Evolutionary conservation across 2,113 vertebrate species (phyloP).

Genomic region (Seriola quinqueradiata): DNA sequence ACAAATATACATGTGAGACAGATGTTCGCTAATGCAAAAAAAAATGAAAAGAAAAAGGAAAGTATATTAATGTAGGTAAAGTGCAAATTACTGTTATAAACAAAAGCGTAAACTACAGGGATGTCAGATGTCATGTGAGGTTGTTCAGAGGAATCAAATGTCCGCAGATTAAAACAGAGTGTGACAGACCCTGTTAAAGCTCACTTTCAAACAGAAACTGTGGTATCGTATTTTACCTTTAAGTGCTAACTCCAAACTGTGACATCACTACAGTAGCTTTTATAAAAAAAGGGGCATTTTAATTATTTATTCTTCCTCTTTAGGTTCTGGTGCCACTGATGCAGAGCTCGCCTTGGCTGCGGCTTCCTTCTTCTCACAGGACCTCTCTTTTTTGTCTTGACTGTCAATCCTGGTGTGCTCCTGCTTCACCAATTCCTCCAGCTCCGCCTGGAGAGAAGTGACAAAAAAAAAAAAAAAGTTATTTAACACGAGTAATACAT

Average conservation of each 20-base stretch:
- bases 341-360: constrained; percentile 60
- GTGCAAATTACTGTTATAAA: constrained; percentile 41
- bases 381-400: constrained; percentile 71
- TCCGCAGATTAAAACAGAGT: background rate
- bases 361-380: constrained; percentile 52
- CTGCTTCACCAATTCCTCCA: constrained; percentile 88
- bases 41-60: background rate
- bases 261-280: background rate
- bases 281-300: background rate
- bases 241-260: constrained; percentile 1
- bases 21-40: constrained; percentile 1
- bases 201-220: constrained; percentile 25
- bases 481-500: background rate
- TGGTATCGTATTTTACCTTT: background rate
- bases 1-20: background rate
- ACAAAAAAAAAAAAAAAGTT: background rate
- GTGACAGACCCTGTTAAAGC: background rate
- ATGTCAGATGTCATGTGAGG: background rate
- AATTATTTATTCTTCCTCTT: constrained; percentile 71
- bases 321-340: constrained; percentile 51
- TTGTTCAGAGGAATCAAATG: constrained; percentile 10
- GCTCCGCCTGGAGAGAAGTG: constrained; percentile 83
- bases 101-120: constrained; percentile 9
- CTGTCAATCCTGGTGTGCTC: constrained; percentile 88
- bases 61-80: constrained; percentile 21